Percentiles rank a stretch among this genome's conserved stretches.
Evolutionary conservation across 1,140 invertebrate genomes (phyloP).

Genomic region (Drosophila malerkotliana): DNA sequence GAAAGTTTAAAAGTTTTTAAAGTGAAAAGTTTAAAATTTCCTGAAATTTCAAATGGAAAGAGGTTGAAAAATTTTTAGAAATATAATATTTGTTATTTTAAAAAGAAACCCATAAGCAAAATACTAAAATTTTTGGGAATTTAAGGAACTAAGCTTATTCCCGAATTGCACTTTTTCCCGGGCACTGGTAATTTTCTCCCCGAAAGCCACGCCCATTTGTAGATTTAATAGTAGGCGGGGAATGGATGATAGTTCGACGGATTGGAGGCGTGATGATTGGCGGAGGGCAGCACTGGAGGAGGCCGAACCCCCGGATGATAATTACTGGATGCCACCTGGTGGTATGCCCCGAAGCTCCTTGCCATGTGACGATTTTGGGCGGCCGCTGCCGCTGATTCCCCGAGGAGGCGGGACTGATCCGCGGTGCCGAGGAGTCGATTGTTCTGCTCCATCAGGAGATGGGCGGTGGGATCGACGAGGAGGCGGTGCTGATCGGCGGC

Average conservation of each 20-base stretch:
- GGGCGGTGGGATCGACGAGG: conserved; percentile 82
- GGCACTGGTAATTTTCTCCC: too few species aligned
- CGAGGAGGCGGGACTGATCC: conserved; percentile 76
- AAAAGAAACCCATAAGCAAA: background rate
- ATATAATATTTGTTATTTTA: background rate
- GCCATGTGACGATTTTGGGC: conserved; percentile 83
- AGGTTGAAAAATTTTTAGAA: background rate
- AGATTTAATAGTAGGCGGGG: conserved; percentile 78
- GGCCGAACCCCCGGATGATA: conserved; percentile 83
- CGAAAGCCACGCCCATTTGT: background rate
- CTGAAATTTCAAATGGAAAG: too few species aligned
- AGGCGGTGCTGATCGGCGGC: conserved; percentile 80
- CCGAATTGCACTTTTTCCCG: conserved; percentile 60
- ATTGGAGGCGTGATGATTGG: conserved; percentile 83
- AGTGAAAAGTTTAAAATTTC: background rate
- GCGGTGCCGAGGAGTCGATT: conserved; percentile 75
- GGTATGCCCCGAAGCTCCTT: conserved; percentile 82
- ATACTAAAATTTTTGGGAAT: background rate
- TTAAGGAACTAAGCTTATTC: background rate
- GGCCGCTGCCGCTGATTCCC: conserved; percentile 70
- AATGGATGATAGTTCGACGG: conserved; percentile 84
- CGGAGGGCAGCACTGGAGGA: conserved; percentile 78
- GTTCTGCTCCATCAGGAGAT: conserved; percentile 83
- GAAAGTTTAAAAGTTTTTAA: background rate
- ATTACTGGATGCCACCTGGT: conserved; percentile 80